Conservation (phyloP, 1,140 invertebrate species). For the Monomorium pharaonis region DNA sequence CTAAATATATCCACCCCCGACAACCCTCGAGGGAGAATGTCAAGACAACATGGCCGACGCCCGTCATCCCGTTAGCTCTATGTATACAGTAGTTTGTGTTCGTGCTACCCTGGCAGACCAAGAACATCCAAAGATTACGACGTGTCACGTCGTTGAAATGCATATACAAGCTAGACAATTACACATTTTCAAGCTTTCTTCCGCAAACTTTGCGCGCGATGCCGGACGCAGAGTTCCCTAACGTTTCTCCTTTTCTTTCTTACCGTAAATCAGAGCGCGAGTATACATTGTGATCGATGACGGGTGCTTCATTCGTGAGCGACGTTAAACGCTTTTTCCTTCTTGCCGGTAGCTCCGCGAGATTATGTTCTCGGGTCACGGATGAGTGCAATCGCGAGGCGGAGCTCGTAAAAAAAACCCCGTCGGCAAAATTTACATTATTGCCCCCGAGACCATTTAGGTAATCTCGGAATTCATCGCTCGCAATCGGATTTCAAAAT, state of each 20-base stretch:
- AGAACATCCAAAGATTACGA: constrained; percentile 77
- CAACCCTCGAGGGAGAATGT: constrained; percentile 84
- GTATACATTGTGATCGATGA: constrained; percentile 43
- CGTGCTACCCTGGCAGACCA: constrained; percentile 76
- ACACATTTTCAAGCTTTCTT: not conserved
- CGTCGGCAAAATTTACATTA: constrained; percentile 68
- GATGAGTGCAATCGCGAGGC: constrained; percentile 62
- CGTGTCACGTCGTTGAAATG: constrained; percentile 21
- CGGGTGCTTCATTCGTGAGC: constrained; percentile 10
- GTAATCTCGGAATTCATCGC: constrained; percentile 69
- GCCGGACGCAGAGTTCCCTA: not conserved
- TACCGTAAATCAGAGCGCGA: constrained; percentile 4
- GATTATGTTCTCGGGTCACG: constrained; percentile 68
- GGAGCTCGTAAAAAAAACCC: constrained; percentile 65
- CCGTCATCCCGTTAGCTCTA: constrained; percentile 83
- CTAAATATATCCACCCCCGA: constrained; percentile 85
- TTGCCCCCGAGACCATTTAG: constrained; percentile 64
- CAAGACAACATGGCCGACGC: constrained; percentile 86
- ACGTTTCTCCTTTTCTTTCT: not conserved
- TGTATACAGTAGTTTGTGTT: constrained; percentile 82
- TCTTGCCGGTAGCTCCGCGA: constrained; percentile 6
- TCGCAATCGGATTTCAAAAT: constrained; percentile 65
- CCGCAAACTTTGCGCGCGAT: not conserved
- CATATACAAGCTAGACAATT: not conserved
- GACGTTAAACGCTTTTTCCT: constrained; percentile 39